Evolutionary conservation across 2,113 vertebrate species (phyloP).

Genomic region (Euleptes europaea): DNA sequence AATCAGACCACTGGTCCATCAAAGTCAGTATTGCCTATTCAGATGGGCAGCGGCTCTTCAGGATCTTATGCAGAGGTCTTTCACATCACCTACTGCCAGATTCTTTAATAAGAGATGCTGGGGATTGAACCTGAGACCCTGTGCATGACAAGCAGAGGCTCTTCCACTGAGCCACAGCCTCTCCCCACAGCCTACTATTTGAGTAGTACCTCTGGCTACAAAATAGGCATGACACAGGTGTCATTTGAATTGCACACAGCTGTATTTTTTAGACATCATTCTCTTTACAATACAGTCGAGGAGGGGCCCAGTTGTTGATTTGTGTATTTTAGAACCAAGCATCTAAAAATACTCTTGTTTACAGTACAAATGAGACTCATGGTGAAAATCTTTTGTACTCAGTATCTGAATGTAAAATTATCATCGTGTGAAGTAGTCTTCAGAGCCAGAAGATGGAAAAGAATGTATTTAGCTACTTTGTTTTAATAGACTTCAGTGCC

Average conservation of each 20-base stretch:
- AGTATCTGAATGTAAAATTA: background rate
- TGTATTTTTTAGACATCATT: background rate
- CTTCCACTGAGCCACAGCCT: no score
- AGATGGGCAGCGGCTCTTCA: no score
- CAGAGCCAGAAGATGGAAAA: fast-evolving
- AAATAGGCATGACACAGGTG: background rate
- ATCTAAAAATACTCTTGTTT: background rate
- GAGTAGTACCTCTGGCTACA: background rate
- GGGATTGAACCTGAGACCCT: no score
- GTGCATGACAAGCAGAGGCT: no score
- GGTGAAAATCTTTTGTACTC: background rate
- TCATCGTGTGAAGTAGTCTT: background rate
- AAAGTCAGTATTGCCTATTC: no score
- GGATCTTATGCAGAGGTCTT: no score
- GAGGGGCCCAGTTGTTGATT: background rate
- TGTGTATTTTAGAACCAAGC: background rate
- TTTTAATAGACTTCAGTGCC: no score
- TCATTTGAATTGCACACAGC: background rate
- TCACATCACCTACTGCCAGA: no score
- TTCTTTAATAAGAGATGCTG: no score
- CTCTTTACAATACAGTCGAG: background rate
- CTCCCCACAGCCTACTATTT: background rate
- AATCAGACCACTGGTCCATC: no score
- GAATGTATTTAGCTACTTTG: background rate
- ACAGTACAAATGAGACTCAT: background rate